Base-by-base conservation (phyloP, 2,888 invertebrate species). In the Zhuqinia jingwanae region DNA sequence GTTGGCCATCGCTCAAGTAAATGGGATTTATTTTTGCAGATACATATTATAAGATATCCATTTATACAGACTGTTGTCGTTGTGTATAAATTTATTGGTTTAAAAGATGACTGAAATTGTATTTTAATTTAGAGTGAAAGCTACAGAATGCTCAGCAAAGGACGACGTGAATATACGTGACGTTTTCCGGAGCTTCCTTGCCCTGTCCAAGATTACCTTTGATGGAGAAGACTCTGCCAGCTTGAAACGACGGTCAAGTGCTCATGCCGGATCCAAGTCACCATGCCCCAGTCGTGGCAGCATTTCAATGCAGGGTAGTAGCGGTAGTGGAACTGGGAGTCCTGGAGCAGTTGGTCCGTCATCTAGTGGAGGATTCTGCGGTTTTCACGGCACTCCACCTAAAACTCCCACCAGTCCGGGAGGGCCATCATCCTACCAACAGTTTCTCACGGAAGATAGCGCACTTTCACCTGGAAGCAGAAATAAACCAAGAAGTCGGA, bases 121-220 rank as follows among this genome's bases (percentile, higher is more conserved):
- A 68, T 42, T 68, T 15, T 36, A 27, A 45, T 85, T 63, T 93
- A 95, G 96, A 91, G 95, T 95, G 84, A 95, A 96, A 92, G 95
- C 96, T 68, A 93, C 96, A 91, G 96, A 95, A 92, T 96, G 95
- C 92, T 96, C 96, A 70, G 96, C 96, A 17, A 96, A 96, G 92
- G 95, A 95, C 92, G 96, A 96, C 92, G 94, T 94, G 91, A 96
- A 95, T 92, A 95, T 97, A 89, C 95, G 95, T 91, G 96, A 97
- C 90, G 94, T 97, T 85, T 97, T 97, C 93, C 95, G 96, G 91
- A 95, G 95, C 84, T 95, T 97, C 92, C 94, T 97, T 88, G 75
- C 81, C 50, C 92, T 95, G 89, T 95, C 95, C 47, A 94, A 94
- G 75, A 56, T 90, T 2, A 78, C 90, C 11, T 65, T 89, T n/a